Conservation (phyloP, 1,140 invertebrate species). For the Centruroides vittatus region DNA sequence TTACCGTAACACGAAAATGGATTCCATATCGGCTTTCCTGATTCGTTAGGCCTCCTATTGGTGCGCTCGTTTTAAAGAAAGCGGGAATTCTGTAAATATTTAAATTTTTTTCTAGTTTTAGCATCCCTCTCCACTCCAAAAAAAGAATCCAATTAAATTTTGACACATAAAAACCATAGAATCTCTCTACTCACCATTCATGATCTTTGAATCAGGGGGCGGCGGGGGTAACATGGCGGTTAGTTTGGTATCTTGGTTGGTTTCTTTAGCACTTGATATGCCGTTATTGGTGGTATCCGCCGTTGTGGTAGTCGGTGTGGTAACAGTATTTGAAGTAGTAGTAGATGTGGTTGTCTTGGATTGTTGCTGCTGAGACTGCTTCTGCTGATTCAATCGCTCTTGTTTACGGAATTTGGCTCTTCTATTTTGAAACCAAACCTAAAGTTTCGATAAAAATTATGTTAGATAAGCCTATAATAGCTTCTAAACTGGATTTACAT, state of each 20-base stretch:
- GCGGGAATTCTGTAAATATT: no score
- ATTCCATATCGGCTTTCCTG: no score
- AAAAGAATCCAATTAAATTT: no score
- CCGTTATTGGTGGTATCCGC: not conserved
- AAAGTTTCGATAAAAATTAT: not conserved
- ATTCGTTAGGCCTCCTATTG: no score
- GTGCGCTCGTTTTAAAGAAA: no score
- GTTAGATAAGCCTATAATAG: no score
- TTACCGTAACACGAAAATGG: no score
- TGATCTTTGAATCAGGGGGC: conserved; percentile 3
- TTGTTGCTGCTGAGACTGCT: conserved; percentile 11
- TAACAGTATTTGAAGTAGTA: not conserved
- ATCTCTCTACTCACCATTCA: conserved; percentile 7
- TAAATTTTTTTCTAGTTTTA: no score
- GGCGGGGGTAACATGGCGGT: conserved; percentile 7
- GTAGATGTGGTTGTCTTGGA: not conserved
- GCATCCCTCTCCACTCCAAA: no score
- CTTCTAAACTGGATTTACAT: no score
- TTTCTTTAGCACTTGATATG: conserved; percentile 5
- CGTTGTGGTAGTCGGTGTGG: not conserved
- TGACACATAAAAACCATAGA: not conserved
- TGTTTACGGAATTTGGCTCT: conserved; percentile 26
- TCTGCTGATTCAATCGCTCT: conserved; percentile 17
- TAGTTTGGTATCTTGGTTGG: conserved; percentile 9
- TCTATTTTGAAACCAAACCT: conserved; percentile 40